Conservation (phyloP, 2,888 invertebrate species). For the Camponotus fellah region DNA sequence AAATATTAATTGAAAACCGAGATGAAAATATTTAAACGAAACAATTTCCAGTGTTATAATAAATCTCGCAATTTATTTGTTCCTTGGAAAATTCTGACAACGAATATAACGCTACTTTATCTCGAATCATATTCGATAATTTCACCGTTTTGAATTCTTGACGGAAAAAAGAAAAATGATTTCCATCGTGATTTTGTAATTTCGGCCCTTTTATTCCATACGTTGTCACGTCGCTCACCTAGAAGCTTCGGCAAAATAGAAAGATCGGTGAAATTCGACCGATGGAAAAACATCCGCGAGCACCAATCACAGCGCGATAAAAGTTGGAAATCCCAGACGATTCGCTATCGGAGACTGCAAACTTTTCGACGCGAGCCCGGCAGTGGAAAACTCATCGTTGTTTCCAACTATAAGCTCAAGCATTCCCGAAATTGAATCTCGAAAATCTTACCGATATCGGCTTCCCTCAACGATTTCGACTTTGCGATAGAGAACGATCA, state of each 20-base stretch:
- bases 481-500: slow-evolving; percentile 49
- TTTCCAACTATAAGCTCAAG: slow-evolving; percentile 76
- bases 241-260: slow-evolving; percentile 53
- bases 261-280: slow-evolving; percentile 50
- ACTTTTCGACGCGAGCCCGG: slow-evolving; percentile 68
- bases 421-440: slow-evolving; percentile 74
- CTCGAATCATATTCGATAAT: not conserved
- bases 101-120: not conserved
- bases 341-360: slow-evolving; percentile 64
- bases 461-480: slow-evolving; percentile 56
- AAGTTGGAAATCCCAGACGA: slow-evolving; percentile 75
- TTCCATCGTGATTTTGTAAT: slow-evolving; percentile 22
- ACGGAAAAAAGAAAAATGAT: slow-evolving; percentile 9
- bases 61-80: not conserved
- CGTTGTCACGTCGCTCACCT: slow-evolving; percentile 39
- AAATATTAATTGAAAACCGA: not conserved
- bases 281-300: slow-evolving; percentile 69
- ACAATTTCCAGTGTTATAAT: not conserved
- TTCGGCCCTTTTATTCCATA: not conserved
- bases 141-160: not conserved
- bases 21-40: not conserved
- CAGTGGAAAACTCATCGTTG: slow-evolving; percentile 72
- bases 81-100: not conserved
- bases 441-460: slow-evolving; percentile 70
- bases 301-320: slow-evolving; percentile 74